Conservation (phyloP, 2,797 vertebrate species). For the Hybognathus amarus region DNA sequence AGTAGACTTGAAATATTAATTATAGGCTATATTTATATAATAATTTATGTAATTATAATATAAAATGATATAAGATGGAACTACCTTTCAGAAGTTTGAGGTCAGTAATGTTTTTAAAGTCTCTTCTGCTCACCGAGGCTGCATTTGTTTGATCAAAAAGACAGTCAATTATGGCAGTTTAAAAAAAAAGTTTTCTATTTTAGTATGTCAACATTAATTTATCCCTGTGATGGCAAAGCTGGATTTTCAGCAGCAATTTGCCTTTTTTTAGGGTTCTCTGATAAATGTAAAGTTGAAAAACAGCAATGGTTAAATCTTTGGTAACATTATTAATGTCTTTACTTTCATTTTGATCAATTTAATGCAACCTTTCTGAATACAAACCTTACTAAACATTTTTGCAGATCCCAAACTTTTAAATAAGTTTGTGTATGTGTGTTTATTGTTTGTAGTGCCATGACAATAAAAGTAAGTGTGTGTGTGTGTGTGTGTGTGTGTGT, state of each 20-base stretch:
- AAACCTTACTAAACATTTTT: background rate
- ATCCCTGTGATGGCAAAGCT: background rate
- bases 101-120: background rate
- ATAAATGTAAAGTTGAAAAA: background rate
- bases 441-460: background rate
- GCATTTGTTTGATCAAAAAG: background rate
- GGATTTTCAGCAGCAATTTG: no score
- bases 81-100: background rate
- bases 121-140: background rate
- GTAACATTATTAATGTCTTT: background rate
- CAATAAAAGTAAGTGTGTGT: background rate
- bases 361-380: background rate
- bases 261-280: background rate
- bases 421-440: background rate
- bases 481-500: background rate
- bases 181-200: background rate
- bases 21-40: background rate
- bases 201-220: background rate
- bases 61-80: constrained; percentile 5
- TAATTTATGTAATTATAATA: background rate
- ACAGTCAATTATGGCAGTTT: background rate
- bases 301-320: background rate
- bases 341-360: background rate
- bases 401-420: background rate
- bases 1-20: background rate